Conservation (phyloP, 2,888 invertebrate species). For the Tipula helvola region DNA sequence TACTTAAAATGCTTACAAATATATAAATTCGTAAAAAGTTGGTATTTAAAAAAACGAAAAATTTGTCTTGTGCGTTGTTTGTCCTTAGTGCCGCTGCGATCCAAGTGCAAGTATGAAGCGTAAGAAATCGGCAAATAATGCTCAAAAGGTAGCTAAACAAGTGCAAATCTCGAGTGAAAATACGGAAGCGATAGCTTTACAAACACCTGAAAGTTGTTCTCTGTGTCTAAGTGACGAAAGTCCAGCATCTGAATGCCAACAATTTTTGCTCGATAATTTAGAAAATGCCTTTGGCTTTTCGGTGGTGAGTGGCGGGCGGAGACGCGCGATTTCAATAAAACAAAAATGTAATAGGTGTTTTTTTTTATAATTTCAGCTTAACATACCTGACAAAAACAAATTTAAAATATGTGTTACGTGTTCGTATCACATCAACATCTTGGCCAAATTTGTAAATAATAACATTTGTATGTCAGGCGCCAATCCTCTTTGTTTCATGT, state of each 20-base stretch:
- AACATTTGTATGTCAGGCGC: neutral
- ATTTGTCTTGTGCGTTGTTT: neutral
- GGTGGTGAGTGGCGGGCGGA: neutral
- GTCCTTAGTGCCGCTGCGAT: neutral
- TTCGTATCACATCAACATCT: neutral
- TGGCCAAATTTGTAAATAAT: neutral
- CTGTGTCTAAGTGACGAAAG: neutral
- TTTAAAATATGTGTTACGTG: neutral
- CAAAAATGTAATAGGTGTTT: neutral
- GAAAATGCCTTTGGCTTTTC: neutral
- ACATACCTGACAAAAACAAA: neutral
- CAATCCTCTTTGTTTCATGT: neutral
- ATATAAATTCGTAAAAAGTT: neutral
- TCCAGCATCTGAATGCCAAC: neutral
- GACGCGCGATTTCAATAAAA: neutral
- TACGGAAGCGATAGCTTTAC: neutral
- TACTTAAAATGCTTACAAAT: neutral
- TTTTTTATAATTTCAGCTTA: neutral
- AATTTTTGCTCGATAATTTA: neutral
- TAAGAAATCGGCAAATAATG: neutral
- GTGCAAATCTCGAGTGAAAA: neutral
- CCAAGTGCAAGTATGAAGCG: neutral
- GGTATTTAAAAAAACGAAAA: neutral
- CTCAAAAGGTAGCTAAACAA: neutral
- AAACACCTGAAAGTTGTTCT: neutral